Base-by-base conservation (phyloP, 2,797 vertebrate genomes). In the Epinephelus malabaricus region DNA sequence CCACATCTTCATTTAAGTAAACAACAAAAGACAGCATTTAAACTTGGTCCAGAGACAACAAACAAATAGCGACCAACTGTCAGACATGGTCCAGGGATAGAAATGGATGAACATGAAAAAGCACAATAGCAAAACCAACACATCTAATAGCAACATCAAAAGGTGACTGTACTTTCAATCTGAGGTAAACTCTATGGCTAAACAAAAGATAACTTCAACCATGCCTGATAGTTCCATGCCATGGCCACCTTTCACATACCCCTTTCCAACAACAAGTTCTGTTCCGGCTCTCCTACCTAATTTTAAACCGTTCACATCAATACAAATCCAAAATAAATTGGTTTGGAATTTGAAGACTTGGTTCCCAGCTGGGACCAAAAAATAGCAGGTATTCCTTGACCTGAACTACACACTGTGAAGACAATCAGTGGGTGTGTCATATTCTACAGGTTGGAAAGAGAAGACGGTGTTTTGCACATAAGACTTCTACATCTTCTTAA, bases 1-100 rank as follows among this genome's bases (percentile, higher is more conserved):
- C 25, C 62, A 72, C 76, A 55, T 62, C 50, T 70, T 55, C 45
- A 18, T 73, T 73, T 56, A 38, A 40, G 46, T 72, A 77, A 82
- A 81, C 67, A 81, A 51, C 40, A 30, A 38, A 10, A 21, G 15
- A 27, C 21, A 58, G 43, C 7, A 8, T 74, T 76, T 63, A 5
- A 76, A 54, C 49, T 50, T 10, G 25, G 76, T 53, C 19, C 38
- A 19, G 34, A 6, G 5, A 12, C 6, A 8, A 4, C 15, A 69
- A 58, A 55, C 46, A 68, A 55, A 75, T 49, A 58, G 27, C 46
- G 5, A 53, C 18, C 8, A 18, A 10, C 55, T 21, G 40, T 34
- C 21, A 46, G 21, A 53, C 25, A 63, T 2, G 46, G 4, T 6
- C 10, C 12, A 17, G 5, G 45, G n/a, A 70, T 7, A 19, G 4